These are phyloP conservation scores for Torymus auratus DNA, from an alignment of 2,888 invertebrate species.

Conservation along the genomic window DNA sequence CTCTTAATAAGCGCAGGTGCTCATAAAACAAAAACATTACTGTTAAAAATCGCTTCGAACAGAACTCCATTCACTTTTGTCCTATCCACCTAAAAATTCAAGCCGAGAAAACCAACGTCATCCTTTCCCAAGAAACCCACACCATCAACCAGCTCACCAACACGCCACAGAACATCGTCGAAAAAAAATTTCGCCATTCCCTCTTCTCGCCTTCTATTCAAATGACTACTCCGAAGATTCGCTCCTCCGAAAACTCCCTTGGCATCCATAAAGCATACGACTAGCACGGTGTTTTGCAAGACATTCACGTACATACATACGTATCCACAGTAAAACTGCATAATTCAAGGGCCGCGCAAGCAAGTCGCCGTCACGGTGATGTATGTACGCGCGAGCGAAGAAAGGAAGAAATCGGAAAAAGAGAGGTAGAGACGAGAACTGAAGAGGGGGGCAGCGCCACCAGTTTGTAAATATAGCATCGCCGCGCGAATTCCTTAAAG, in stretches of 20 bases:
- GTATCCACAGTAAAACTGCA: slow-evolving; percentile 23
- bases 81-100: slow-evolving; percentile 33
- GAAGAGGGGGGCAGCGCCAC: background rate
- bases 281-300: background rate
- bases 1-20: background rate
- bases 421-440: background rate
- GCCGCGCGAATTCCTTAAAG: slow-evolving; percentile 38
- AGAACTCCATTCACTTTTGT: slow-evolving; percentile 45
- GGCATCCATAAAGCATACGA: slow-evolving; percentile 2
- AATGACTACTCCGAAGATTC: slow-evolving; percentile 21
- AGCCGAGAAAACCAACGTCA: slow-evolving; percentile 19
- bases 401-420: slow-evolving; percentile 20
- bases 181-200: slow-evolving; percentile 1
- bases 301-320: background rate
- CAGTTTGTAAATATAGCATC: slow-evolving; percentile 3
- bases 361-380: background rate
- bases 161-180: background rate
- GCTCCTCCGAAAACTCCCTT: slow-evolving; percentile 7
- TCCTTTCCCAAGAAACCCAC: slow-evolving; percentile 31
- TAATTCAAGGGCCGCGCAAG: slow-evolving; percentile 36
- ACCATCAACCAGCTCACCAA: background rate
- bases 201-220: slow-evolving; percentile 42
- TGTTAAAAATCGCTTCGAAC: background rate
- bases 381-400: background rate
- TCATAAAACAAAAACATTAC: slow-evolving; percentile 8